Conservation (phyloP, 2,113 vertebrate genomes). For the Entomyzon cyanotis region DNA sequence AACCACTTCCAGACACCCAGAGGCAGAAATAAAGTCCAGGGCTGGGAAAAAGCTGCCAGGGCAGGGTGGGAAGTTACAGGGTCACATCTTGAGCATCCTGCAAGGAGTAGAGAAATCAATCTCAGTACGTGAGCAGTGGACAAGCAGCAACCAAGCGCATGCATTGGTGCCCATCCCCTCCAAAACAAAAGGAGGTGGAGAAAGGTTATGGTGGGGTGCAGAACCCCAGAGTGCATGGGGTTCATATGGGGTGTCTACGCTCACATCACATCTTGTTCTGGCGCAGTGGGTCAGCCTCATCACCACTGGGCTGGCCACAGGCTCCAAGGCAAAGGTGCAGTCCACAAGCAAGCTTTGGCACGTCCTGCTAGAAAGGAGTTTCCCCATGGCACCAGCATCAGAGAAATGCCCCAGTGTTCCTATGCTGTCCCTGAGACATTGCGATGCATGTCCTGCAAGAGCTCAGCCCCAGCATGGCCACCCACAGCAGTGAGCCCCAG, state of each 20-base stretch:
- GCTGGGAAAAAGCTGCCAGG: background rate
- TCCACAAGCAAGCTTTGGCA: background rate
- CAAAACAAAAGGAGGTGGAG: background rate
- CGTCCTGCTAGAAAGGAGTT: background rate
- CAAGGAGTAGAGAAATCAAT: background rate
- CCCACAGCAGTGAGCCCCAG: background rate
- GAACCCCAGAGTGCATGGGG: background rate
- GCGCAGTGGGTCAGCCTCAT: accelerated
- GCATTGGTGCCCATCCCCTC: no score
- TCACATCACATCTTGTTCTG: background rate
- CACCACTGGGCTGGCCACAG: background rate
- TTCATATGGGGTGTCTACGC: accelerated
- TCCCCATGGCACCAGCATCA: background rate
- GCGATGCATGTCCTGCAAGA: accelerated
- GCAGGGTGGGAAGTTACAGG: background rate
- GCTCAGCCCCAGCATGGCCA: background rate
- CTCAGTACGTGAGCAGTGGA: accelerated
- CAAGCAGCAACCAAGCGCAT: background rate
- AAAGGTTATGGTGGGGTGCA: background rate
- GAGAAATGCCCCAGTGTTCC: background rate
- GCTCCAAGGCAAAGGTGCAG: background rate
- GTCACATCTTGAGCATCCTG: background rate
- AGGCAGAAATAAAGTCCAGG: background rate
- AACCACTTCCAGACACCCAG: background rate
- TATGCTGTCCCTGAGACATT: background rate